Percentiles rank a stretch among this genome's conserved stretches.
phyloP scores from a whole-genome alignment of 2,113 vertebrate genomes.

The Lycocorax pyrrhopterus region DNA sequence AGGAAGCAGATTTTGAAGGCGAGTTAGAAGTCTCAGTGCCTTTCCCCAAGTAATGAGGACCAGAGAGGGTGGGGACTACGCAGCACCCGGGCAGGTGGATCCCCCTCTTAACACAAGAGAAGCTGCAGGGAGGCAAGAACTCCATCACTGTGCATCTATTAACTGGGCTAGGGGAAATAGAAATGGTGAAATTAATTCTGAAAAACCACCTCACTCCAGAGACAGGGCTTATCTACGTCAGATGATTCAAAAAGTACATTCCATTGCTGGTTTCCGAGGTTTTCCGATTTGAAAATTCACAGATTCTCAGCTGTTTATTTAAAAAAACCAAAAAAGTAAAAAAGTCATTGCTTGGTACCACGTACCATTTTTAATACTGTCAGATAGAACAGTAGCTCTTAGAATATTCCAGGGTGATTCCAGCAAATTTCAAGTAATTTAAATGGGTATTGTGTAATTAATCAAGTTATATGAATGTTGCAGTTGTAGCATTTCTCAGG shows the following conservation, averaged over 20 bases:
- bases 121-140: background rate
- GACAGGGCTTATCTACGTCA: accelerated
- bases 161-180: background rate
- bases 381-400: background rate
- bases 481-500: background rate
- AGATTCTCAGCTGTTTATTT: background rate
- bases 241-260: background rate
- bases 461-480: background rate
- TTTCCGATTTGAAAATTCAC: background rate
- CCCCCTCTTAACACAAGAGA: background rate
- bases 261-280: background rate
- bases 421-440: background rate
- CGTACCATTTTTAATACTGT: background rate
- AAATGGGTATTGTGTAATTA: background rate
- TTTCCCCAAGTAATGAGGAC: background rate
- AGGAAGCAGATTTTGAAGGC: background rate
- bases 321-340: background rate
- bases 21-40: background rate
- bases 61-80: background rate
- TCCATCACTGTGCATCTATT: background rate
- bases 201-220: background rate
- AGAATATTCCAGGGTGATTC: background rate
- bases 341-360: background rate
- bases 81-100: background rate
- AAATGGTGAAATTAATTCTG: background rate